Conservation (phyloP, 1,140 invertebrate species). For the Drosophila azteca region DNA sequence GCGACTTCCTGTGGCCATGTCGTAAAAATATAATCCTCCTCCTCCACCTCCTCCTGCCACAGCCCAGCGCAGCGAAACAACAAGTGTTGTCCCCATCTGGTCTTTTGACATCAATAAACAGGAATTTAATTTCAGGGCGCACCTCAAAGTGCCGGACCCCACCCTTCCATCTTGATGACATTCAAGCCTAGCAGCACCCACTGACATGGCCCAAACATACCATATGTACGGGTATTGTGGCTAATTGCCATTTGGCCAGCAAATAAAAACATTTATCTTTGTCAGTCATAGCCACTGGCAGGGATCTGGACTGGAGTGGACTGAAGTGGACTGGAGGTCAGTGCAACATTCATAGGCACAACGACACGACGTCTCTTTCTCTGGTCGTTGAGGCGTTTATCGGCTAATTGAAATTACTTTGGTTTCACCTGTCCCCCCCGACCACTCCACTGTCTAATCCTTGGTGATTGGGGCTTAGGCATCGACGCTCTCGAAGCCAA, state of each 20-base stretch:
- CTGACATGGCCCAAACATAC: too few relatives aligned
- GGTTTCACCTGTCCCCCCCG: conserved; percentile 15
- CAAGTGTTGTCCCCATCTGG: conserved; percentile 55
- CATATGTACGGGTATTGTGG: conserved; percentile 5
- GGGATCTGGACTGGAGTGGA: background rate
- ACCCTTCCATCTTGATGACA: conserved; percentile 40
- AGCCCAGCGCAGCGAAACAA: conserved; percentile 35
- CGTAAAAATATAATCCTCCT: conserved; percentile 30
- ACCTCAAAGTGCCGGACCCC: conserved; percentile 20
- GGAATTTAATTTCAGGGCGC: conserved; percentile 60
- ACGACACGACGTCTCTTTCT: conserved; percentile 1
- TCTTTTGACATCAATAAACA: conserved; percentile 60
- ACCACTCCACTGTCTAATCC: background rate
- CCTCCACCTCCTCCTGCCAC: conserved; percentile 14
- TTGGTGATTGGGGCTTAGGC: conserved; percentile 20
- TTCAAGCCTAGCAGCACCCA: conserved; percentile 47
- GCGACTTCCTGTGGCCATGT: conserved; percentile 32
- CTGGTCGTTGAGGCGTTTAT: conserved; percentile 30
- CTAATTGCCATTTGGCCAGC: conserved; percentile 57
- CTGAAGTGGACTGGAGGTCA: conserved; percentile 3
- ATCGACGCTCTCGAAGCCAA: conserved; percentile 6
- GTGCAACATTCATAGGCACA: background rate
- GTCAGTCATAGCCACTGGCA: conserved; percentile 36
- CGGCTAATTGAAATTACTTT: conserved; percentile 40
- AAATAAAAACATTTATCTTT: conserved; percentile 66